Evolutionary conservation across 2,797 vertebrate species (phyloP).

Genomic region (Sebastes trivittatus): DNA sequence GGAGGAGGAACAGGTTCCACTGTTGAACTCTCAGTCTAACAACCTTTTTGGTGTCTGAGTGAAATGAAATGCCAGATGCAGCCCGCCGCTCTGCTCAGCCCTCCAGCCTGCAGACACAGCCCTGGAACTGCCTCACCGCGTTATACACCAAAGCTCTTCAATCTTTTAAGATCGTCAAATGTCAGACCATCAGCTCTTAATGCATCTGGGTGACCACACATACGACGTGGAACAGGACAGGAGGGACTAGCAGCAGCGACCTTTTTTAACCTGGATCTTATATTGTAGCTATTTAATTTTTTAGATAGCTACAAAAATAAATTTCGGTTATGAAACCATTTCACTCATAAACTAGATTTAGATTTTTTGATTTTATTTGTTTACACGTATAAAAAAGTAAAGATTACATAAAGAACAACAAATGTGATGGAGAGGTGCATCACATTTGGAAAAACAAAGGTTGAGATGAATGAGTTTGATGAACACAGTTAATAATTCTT

Average conservation of each 20-base stretch:
- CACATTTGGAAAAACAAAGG: too few relatives aligned
- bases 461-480: too few relatives aligned
- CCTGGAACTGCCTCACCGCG: background rate
- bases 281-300: too few relatives aligned
- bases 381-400: too few relatives aligned
- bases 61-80: slow-evolving; percentile 46
- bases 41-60: slow-evolving; percentile 28
- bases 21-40: slow-evolving; percentile 12
- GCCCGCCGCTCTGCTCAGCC: slow-evolving; percentile 17
- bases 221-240: background rate
- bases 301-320: too few relatives aligned
- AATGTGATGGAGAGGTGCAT: too few relatives aligned
- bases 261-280: too few relatives aligned
- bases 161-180: slow-evolving; percentile 30
- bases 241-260: background rate
- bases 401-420: too few relatives aligned
- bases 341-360: background rate
- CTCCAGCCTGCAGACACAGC: background rate
- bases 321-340: background rate
- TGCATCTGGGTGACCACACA: background rate
- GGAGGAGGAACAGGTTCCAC: slow-evolving; percentile 16
- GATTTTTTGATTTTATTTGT: too few relatives aligned
- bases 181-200: background rate
- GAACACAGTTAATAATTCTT: too few relatives aligned
- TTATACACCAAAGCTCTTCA: background rate